Evolutionary conservation across 2,888 invertebrate species (phyloP), one percentile per base, ranked within the genome.

Genomic region (Caenorhabditis japonica): DNA sequence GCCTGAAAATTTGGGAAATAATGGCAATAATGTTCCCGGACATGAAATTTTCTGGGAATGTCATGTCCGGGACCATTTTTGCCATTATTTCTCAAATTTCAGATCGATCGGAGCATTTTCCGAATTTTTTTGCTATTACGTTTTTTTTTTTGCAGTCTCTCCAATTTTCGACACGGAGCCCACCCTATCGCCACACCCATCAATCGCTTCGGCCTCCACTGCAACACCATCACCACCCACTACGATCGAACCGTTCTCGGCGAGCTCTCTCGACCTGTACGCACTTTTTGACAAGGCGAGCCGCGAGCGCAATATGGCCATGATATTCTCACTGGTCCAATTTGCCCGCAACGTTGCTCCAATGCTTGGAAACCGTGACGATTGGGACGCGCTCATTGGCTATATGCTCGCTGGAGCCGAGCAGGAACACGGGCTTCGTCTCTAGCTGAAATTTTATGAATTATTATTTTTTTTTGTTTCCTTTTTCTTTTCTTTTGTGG

Each of bases 241-340:
- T 27, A 1, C 27, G n/a, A n/a, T 15, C 7, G 13, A 34, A n/a
- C 30, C 38, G 34, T 39, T 19, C n/a, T 23, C 8, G 19, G 51
- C 53, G n/a, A 33, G 25, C 0, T 30, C n/a, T 23, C 62, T 62
- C 15, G 13, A 62, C 27, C 8, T 55, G 23, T 55, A 47, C 27
- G 0, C 15, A 8, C 17, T 55, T 23, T 64, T 55, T 47, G 47
- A 55, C 8, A 13, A 15, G 1, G 47, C 33, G 1, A 13, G 30
- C 19, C 17, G 3, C 23, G 36, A 51, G 19, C 21, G 38, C n/a
- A 38, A 51, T 23, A 15, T 4, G 2, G 3, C 12, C 1, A 15
- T 51, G 23, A 13, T 51, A 15, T 4, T 25, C 13, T 0, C 0
- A 3, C 38, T 51, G n/a, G 21, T 25, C 13, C 23, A 21, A n/a